Conservation (phyloP, 2,797 vertebrate genomes). For the Astyanax mexicanus region DNA sequence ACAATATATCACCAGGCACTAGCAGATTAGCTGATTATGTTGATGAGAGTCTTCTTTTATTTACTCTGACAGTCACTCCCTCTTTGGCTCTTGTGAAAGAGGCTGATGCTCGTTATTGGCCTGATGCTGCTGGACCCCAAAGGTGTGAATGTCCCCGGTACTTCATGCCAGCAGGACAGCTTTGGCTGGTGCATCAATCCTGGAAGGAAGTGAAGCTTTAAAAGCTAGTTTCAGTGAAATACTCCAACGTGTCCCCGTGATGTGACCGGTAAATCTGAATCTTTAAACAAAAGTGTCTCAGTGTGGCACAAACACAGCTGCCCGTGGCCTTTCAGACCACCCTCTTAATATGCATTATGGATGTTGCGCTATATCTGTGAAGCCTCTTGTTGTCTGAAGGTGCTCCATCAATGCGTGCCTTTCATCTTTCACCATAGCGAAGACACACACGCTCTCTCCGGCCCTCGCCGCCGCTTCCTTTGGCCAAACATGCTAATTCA, state of each 20-base stretch:
- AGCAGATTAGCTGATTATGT: slow-evolving; percentile 3
- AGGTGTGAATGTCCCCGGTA: slow-evolving; percentile 27
- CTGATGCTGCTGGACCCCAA: slow-evolving; percentile 30
- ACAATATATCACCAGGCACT: neutral
- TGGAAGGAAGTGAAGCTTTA: neutral
- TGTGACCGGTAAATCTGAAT: slow-evolving; percentile 42
- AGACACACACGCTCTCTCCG: neutral
- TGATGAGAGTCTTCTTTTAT: slow-evolving; percentile 31
- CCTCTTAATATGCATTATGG: slow-evolving; percentile 69
- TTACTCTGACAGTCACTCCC: slow-evolving; percentile 16
- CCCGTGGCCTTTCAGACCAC: slow-evolving; percentile 66
- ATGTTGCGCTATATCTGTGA: slow-evolving; percentile 45
- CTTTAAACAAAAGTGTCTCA: slow-evolving; percentile 63
- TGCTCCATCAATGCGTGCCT: slow-evolving; percentile 54
- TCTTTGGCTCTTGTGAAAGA: slow-evolving; percentile 17
- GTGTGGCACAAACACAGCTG: slow-evolving; percentile 70
- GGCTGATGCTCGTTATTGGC: slow-evolving; percentile 41
- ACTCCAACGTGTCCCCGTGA: slow-evolving; percentile 32
- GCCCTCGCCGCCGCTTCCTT: slow-evolving; percentile 10
- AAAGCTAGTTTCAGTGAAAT: slow-evolving; percentile 33
- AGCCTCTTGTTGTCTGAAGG: slow-evolving; percentile 53
- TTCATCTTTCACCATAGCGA: slow-evolving; percentile 63
- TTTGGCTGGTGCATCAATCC: slow-evolving; percentile 21
- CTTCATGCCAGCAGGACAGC: slow-evolving; percentile 22
- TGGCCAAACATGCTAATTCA: slow-evolving; percentile 55